phyloP scores from a whole-genome alignment of 2,113 vertebrate species.

The Grammomys surdaster region DNA sequence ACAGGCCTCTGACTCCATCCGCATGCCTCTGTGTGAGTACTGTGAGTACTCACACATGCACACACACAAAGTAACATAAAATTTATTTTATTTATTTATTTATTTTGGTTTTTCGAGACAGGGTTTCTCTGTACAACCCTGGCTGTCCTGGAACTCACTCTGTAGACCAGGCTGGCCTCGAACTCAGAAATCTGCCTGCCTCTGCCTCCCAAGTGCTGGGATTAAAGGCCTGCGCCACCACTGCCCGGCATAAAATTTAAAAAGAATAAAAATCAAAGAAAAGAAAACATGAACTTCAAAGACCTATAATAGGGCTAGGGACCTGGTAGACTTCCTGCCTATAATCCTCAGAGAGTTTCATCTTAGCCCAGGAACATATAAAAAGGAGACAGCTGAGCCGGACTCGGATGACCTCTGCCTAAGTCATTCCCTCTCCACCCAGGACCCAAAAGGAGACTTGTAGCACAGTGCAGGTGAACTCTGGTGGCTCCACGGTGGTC shows the following conservation, averaged over 20 bases:
- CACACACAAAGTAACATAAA: not conserved
- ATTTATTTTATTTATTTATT: too few species aligned
- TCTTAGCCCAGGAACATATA: not conserved
- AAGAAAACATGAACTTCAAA: not conserved
- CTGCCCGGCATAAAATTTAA: not conserved
- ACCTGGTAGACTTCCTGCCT: not conserved
- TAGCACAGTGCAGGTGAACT: accelerated
- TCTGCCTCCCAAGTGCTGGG: too few species aligned
- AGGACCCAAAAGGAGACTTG: not conserved
- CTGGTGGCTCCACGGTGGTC: accelerated
- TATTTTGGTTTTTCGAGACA: too few species aligned
- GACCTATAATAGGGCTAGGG: not conserved
- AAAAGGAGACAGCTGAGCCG: not conserved
- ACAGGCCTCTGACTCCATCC: not conserved
- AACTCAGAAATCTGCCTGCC: too few species aligned
- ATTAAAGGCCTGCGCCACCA: too few species aligned
- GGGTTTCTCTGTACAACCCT: too few species aligned
- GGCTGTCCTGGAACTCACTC: too few species aligned
- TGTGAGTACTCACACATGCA: not conserved
- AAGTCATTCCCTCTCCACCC: not conserved
- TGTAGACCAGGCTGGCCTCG: too few species aligned
- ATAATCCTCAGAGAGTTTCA: not conserved
- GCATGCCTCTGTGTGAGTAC: not conserved
- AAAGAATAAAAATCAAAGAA: not conserved
- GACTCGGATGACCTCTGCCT: not conserved